A percentile compares a stretch with the other conserved stretches of the same genome.
These are phyloP conservation scores for Tenthredo notha DNA, from an alignment of 2,888 invertebrate genomes.

Conservation along the genomic window DNA sequence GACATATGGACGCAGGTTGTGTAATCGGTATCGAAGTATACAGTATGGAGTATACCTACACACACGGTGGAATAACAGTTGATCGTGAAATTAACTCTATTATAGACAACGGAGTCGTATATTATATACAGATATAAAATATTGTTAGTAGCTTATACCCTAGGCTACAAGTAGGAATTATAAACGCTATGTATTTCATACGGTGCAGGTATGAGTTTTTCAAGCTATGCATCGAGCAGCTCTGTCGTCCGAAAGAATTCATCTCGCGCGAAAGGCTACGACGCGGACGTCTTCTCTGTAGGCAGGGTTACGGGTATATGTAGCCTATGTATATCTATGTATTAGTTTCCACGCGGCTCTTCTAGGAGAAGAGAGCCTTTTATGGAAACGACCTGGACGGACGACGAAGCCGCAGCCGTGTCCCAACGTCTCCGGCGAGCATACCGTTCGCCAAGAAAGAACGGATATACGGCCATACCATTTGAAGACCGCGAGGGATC, in stretches of 20 bases:
- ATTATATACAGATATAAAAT: background rate
- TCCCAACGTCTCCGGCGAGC: conserved; percentile 1
- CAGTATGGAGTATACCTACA: background rate
- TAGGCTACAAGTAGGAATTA: background rate
- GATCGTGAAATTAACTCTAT: conserved; percentile 11
- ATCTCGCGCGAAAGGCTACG: conserved; percentile 37
- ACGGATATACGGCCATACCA: conserved; percentile 30
- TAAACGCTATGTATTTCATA: background rate
- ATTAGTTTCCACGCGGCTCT: conserved; percentile 9
- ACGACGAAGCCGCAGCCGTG: background rate
- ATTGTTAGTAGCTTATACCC: background rate
- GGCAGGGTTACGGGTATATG: background rate
- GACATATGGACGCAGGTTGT: conserved; percentile 13
- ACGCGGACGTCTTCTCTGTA: conserved; percentile 53
- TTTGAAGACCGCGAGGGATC: conserved; percentile 19
- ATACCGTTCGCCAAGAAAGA: conserved; percentile 22
- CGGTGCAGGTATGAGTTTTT: background rate
- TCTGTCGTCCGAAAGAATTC: background rate
- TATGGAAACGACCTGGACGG: conserved; percentile 45
- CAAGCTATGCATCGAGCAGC: background rate
- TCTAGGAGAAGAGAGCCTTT: conserved; percentile 39
- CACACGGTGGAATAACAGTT: conserved; percentile 24
- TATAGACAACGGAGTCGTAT: background rate
- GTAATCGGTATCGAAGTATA: background rate
- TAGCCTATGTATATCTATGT: conserved; percentile 4